Base-by-base conservation (phyloP, 2,113 vertebrate species). In the Nothoprocta perdicaria region DNA sequence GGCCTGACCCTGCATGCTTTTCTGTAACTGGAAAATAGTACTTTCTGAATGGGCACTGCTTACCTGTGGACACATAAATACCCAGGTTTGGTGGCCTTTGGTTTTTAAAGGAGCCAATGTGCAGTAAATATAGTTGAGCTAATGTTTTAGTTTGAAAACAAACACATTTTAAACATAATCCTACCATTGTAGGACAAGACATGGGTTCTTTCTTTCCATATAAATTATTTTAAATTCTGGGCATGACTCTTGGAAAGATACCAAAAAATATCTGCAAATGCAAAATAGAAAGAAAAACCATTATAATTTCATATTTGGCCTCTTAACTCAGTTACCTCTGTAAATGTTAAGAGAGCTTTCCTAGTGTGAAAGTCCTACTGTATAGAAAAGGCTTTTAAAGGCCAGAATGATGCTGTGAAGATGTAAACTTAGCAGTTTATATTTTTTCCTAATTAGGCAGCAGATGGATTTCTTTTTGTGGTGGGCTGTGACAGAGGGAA, bases 401-500 rank as follows among this genome's bases (percentile, higher is more conserved):
- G 76, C 84, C 83, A 69, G 76, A 84, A 45, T 10, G 4, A 75
- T 90, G 67, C 79, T 93, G 29, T 73, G n/a, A 84, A 73, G 79
- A 72, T 60, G 50, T 76, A 45, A 91, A 86, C 83, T 90, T 93
- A 88, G 67, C 86, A 89, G 87, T 96, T 93, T 89, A 93, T 72
- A 72, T 90, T 80, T 93, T 89, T 81, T 14, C 93, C 78, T 62
- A 78, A 92, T 92, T 97, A 99, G 99, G 99, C 99, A 95, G 98
- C 99, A 84, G 99, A 99, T 89, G 99, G 99, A 79, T 99, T 99
- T 97, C 99, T 99, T 89, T 99, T 99, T 92, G 99, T 99, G 93
- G 99, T 99, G 40, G 99, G 99, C 72, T 99, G 99, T 89, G 99
- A 99, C 96, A 98, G 99, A 88, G 99, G 99, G 79, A 99, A 99